These are phyloP conservation scores for Tetranychus piercei DNA, from an alignment of 2,888 invertebrate genomes.

Conservation along the genomic window DNA sequence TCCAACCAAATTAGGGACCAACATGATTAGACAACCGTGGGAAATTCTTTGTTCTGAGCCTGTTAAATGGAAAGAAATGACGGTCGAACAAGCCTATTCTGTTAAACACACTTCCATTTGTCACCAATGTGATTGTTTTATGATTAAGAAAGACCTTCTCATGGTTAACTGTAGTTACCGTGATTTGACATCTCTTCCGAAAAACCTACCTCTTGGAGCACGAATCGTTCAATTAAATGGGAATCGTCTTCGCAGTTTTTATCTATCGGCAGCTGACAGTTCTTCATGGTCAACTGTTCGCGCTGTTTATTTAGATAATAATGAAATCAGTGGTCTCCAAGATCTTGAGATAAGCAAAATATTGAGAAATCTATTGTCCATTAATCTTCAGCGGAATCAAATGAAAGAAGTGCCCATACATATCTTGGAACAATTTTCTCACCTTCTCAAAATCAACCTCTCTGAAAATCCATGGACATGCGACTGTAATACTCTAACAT, in stretches of 20 bases:
- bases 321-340: conserved; percentile 24
- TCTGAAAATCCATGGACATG: conserved; percentile 27
- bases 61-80: conserved; percentile 20
- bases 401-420: conserved; percentile 26
- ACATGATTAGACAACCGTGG: background rate
- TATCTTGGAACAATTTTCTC: conserved; percentile 24
- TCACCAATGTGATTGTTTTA: conserved; percentile 23
- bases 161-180: conserved; percentile 25
- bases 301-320: conserved; percentile 25
- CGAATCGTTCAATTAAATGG: conserved; percentile 23
- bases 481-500: conserved; percentile 26
- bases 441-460: conserved; percentile 24
- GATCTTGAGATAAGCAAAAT: conserved; percentile 22
- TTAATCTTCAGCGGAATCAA: conserved; percentile 22
- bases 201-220: conserved; percentile 23
- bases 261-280: conserved; percentile 12
- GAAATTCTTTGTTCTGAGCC: conserved; percentile 18
- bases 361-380: conserved; percentile 22
- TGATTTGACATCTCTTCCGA: conserved; percentile 22
- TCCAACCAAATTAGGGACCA: background rate
- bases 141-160: conserved; percentile 20
- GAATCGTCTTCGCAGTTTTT: conserved; percentile 22
- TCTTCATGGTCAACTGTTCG: conserved; percentile 19
- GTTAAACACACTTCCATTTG: conserved; percentile 22
- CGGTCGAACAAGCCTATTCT: conserved; percentile 23